Evolutionary conservation across 2,888 invertebrate species (phyloP), one percentile per base, ranked within the genome.

Genomic region (Entomobrya multifasciata): DNA sequence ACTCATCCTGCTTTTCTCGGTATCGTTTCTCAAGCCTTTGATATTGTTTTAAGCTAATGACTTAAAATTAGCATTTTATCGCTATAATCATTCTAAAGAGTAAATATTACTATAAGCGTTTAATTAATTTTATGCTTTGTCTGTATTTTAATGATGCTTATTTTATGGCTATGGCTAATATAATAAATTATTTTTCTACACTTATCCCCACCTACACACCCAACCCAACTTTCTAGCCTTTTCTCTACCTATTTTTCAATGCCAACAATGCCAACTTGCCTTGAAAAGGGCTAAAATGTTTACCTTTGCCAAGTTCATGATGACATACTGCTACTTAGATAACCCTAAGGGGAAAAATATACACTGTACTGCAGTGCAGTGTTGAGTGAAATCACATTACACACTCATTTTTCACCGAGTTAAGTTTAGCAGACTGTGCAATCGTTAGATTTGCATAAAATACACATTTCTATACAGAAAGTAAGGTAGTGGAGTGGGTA

Each of bases 381-480:
- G 8, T 4, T 13, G 13, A 49, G 13, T 4, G 11, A 41, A 41
- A 41, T 41, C 11, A 11, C 5, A 41, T 5, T 41, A 8, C 6
- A 11, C 11, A 11, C 41, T 15, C 13, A 47, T 47, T 47, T 47
- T n/a, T 11, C 49, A 5, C 49, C n/a, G 11, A 15, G 15, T 49
- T 49, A 55, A 3, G 17, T n/a, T 57, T 25, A 57, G 57, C 30
- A 57, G 36, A 62, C 30, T 62, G 22, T 22, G n/a, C n/a, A n/a
- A n/a, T n/a, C n/a, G n/a, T 70, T 49, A 13, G 30, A 72, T 72
- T 72, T 72, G 27, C 72, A 72, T 72, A 72, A 72, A 72, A 52
- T 47, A 10, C 8, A 15, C 72, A 49, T 49, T 72, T 72, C 49
- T 6, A 11, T 30, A 47, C 72, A 4, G 17, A 8, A 5, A n/a